Conservation (phyloP, 2,797 vertebrate genomes). For the Microctenopoma lineatum region DNA sequence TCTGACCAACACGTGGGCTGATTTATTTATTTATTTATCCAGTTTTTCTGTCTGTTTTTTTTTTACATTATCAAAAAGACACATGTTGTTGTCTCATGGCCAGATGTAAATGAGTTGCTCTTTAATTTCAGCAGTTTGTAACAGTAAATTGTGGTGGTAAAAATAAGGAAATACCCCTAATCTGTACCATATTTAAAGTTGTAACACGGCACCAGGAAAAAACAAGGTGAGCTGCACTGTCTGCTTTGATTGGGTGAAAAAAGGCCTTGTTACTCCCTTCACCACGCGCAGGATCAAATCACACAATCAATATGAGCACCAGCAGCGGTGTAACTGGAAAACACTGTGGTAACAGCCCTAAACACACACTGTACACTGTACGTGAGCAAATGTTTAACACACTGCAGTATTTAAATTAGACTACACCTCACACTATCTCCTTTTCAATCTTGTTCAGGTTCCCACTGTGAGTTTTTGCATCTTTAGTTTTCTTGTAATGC, state of each 20-base stretch:
- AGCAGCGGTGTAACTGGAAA: slow-evolving; percentile 35
- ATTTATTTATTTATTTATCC: neutral
- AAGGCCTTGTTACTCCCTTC: slow-evolving; percentile 11
- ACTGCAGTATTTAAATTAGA: neutral
- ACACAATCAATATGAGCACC: slow-evolving; percentile 41
- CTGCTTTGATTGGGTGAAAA: slow-evolving; percentile 21
- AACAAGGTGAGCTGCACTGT: neutral
- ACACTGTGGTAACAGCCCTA: slow-evolving; percentile 10
- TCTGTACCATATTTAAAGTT: neutral
- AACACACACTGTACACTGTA: slow-evolving; percentile 9
- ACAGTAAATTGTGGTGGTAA: too few relatives aligned
- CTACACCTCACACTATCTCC: too few relatives aligned
- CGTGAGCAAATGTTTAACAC: too few relatives aligned
- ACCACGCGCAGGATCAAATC: slow-evolving; percentile 40
- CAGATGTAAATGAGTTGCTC: too few relatives aligned
- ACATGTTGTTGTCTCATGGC: too few relatives aligned
- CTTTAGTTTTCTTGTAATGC: neutral
- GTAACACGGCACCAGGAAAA: neutral
- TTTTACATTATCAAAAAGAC: neutral
- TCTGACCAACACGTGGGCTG: neutral
- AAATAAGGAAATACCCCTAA: too few relatives aligned
- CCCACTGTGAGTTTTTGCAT: neutral
- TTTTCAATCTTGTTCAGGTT: neutral
- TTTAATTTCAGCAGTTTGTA: too few relatives aligned
- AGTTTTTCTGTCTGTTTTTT: too few relatives aligned